These are phyloP conservation scores for Hemaris fuciformis DNA, from an alignment of 2,888 invertebrate species.

Conservation along the genomic window DNA sequence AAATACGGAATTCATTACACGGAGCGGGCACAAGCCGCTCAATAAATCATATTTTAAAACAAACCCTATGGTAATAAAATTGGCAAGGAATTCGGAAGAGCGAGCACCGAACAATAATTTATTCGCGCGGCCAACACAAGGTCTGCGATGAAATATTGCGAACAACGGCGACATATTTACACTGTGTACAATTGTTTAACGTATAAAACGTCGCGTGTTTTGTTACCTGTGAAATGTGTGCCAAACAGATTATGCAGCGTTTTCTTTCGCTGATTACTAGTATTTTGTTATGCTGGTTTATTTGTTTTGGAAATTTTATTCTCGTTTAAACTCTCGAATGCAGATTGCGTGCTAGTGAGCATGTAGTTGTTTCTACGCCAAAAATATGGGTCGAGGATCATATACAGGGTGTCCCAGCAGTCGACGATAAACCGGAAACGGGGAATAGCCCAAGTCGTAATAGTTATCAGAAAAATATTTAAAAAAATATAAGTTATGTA, in stretches of 20 bases:
- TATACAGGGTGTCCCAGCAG: too few species aligned
- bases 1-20: constrained; percentile 2
- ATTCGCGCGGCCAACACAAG: constrained; percentile 24
- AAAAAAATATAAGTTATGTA: too few species aligned
- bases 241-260: not conserved
- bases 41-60: constrained; percentile 19
- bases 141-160: constrained; percentile 2
- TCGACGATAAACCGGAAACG: too few species aligned
- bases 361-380: too few species aligned
- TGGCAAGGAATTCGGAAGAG: constrained; percentile 34
- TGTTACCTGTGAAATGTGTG: constrained; percentile 1
- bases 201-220: constrained; percentile 1
- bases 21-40: not conserved
- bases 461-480: too few species aligned
- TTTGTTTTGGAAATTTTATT: not conserved
- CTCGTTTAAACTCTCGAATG: not conserved
- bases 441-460: too few species aligned
- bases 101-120: constrained; percentile 32
- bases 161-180: constrained; percentile 1
- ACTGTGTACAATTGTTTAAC: constrained; percentile 1
- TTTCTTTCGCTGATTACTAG: not conserved
- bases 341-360: too few species aligned
- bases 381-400: too few species aligned
- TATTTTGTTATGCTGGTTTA: not conserved
- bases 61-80: constrained; percentile 33